Evolutionary conservation across 2,888 invertebrate genomes (phyloP).

Genomic region (Camponotus fellah): DNA sequence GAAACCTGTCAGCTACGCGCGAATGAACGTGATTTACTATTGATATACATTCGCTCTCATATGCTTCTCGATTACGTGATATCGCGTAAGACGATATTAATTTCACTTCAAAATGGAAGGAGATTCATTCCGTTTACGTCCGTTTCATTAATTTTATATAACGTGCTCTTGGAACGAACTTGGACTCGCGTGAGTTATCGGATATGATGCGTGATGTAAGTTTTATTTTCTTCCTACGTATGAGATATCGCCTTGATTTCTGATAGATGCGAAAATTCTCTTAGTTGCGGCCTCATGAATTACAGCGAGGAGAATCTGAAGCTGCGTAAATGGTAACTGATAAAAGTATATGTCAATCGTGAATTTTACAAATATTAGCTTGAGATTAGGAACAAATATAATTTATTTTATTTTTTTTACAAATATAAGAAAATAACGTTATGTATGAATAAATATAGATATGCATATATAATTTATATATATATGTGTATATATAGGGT

Average conservation of each 20-base stretch:
- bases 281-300: conserved; percentile 44
- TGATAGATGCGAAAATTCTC: conserved; percentile 27
- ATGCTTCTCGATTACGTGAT: conserved; percentile 5
- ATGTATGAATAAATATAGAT: neutral
- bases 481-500: too few relatives aligned
- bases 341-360: conserved; percentile 8
- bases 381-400: conserved; percentile 19
- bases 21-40: conserved; percentile 25
- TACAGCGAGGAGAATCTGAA: conserved; percentile 14
- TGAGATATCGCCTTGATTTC: conserved; percentile 32
- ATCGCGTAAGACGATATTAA: conserved; percentile 41
- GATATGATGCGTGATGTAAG: conserved; percentile 27
- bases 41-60: conserved; percentile 7
- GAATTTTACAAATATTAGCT: conserved; percentile 18
- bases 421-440: neutral
- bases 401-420: neutral
- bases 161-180: conserved; percentile 26
- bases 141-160: conserved; percentile 50
- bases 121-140: conserved; percentile 34
- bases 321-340: conserved; percentile 22
- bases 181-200: conserved; percentile 44
- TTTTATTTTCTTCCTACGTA: conserved; percentile 28
- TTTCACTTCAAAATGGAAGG: conserved; percentile 39
- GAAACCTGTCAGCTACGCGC: neutral
- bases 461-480: neutral